phyloP scores from a whole-genome alignment of 2,888 invertebrate genomes.

The Thumatha senex region DNA sequence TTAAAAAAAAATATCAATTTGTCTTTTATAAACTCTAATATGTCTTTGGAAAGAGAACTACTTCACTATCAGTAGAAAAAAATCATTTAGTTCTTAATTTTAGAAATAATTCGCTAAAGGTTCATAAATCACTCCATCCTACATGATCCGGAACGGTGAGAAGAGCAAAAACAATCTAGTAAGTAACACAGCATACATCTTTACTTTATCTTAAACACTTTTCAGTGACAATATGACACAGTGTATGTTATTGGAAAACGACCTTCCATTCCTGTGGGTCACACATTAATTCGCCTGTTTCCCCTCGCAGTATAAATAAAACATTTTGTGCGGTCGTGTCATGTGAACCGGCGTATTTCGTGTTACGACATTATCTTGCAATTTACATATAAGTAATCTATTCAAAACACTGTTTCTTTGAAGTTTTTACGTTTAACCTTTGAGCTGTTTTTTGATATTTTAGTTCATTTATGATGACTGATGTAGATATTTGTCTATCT shows the following conservation, averaged over 20 bases:
- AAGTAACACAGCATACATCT: not conserved
- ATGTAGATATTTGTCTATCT: not conserved
- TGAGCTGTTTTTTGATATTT: constrained; percentile 51
- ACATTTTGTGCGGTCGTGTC: constrained; percentile 49
- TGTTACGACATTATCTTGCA: constrained; percentile 64
- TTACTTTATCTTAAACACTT: not conserved
- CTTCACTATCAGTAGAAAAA: too few relatives aligned
- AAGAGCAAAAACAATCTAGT: not conserved
- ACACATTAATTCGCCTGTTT: constrained; percentile 45
- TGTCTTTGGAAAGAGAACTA: too few relatives aligned
- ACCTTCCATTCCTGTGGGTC: constrained; percentile 33
- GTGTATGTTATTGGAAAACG: constrained; percentile 22
- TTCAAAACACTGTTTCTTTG: constrained; percentile 64
- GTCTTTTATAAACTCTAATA: too few relatives aligned
- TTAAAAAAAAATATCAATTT: too few relatives aligned
- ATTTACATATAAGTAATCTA: constrained; percentile 72
- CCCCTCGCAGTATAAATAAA: constrained; percentile 57
- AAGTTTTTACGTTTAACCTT: constrained; percentile 61
- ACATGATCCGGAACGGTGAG: not conserved
- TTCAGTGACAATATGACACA: constrained; percentile 8
- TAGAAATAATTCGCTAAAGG: too few relatives aligned
- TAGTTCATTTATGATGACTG: not conserved
- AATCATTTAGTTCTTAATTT: too few relatives aligned
- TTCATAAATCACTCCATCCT: not conserved
- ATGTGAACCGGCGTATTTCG: constrained; percentile 53